These are phyloP conservation scores for Eucriotettix oculatus DNA, from an alignment of 2,888 invertebrate species.

Conservation along the genomic window DNA sequence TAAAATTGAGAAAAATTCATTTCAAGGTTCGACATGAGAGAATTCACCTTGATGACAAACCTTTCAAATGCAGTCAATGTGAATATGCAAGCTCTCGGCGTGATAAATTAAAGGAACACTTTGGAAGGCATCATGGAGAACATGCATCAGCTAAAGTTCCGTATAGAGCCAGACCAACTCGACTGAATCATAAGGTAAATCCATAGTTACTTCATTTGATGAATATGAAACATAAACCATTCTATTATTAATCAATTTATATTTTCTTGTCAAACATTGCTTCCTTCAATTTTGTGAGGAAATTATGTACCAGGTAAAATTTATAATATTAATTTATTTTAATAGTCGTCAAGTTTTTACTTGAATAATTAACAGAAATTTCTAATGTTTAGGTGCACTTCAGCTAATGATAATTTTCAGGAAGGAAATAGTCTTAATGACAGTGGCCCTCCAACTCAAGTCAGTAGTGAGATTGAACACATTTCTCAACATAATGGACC, in stretches of 20 bases:
- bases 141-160: slow-evolving; percentile 33
- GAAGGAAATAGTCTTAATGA: no score
- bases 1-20: neutral
- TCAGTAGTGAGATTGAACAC: neutral
- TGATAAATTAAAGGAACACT: slow-evolving; percentile 45
- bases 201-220: no score
- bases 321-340: no score
- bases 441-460: neutral
- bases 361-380: no score
- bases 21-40: slow-evolving; percentile 38
- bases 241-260: neutral
- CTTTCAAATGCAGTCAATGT: slow-evolving; percentile 44
- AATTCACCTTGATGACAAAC: slow-evolving; percentile 44
- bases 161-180: slow-evolving; percentile 24
- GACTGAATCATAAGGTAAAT: neutral
- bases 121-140: slow-evolving; percentile 32
- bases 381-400: no score
- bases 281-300: no score
- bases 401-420: no score
- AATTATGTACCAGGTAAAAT: no score
- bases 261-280: no score
- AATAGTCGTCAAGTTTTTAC: no score
- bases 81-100: slow-evolving; percentile 45
- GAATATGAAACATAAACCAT: no score
- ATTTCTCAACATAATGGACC: no score